Evolutionary conservation across 2,797 vertebrate species (phyloP), one percentile per base, ranked within the genome.

Genomic region (Malacoctenus gilli): DNA sequence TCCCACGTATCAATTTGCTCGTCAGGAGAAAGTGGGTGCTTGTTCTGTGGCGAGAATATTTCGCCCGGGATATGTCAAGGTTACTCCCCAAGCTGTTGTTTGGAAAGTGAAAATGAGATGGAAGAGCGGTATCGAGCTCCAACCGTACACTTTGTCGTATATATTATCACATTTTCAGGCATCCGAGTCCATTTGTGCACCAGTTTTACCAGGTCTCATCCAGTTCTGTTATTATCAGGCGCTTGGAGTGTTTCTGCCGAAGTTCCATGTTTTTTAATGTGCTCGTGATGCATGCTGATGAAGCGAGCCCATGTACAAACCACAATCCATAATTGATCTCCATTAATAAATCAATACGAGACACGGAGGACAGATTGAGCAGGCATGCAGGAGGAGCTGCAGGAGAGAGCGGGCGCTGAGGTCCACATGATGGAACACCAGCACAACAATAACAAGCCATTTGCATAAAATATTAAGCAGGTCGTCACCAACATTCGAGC

Each of bases 1-100:
- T 87, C 85, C 85, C 79, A 86, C 85, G 15, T 59, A 68, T 83
- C 72, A 72, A 42, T 77, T 74, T 80, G 68, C 64, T 73, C 74
- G 10, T 84, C 81, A 69, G 53, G 60, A 70, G 61, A 75, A 79
- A 83, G 85, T 83, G 74, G 81, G 75, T 23, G 46, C 79, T 79
- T 82, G 76, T 84, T 80, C 70, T 54, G 68, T 53, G 2, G 13
- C 50, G 60, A 68, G 73, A 62, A 72, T 73, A 3, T 79, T 78
- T 78, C 8, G 0, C 40, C 74, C 74, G 39, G 50, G 77, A 62
- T 73, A 62, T 66, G 64, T 74, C 64, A 71, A 68, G 52, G 68
- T 80, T 82, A 64, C 75, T 77, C 55, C 53, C 23, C 31, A 68
- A 66, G 72, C 71, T 83, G 66, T 42, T 68, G 46, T 66, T 72